phyloP scores from a whole-genome alignment of 1,140 invertebrate species.

The Drosophila burlai region DNA sequence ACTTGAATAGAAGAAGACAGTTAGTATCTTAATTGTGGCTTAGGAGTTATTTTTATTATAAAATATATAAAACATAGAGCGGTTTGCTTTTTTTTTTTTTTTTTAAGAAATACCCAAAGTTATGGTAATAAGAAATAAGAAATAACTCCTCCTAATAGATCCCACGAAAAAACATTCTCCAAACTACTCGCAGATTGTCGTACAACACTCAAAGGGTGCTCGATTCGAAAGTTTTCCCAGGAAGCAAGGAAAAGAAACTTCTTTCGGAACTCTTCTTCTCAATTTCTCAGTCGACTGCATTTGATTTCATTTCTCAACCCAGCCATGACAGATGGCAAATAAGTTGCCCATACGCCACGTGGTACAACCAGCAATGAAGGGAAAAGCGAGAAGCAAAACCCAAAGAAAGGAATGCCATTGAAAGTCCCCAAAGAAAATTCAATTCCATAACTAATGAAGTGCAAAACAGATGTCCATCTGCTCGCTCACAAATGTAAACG shows the following conservation, averaged over 20 bases:
- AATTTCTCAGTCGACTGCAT: constrained; percentile 70
- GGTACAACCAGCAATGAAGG: constrained; percentile 8
- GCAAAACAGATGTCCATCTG: constrained; percentile 75
- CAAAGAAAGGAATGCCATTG: constrained; percentile 9
- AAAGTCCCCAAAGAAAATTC: constrained; percentile 63
- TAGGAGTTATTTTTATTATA: too few relatives aligned
- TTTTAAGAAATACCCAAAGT: neutral
- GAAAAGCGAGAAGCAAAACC: neutral
- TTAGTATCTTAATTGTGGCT: too few relatives aligned
- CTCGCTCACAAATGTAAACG: constrained; percentile 23
- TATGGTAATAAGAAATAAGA: too few relatives aligned
- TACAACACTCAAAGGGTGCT: constrained; percentile 32
- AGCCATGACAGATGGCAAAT: constrained; percentile 71
- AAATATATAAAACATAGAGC: too few relatives aligned
- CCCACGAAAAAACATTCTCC: neutral
- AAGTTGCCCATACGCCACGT: constrained; percentile 66
- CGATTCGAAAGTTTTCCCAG: constrained; percentile 22
- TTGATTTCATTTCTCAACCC: constrained; percentile 65
- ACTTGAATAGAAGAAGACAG: too few relatives aligned
- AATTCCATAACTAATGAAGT: constrained; percentile 80
- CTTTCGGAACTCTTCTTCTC: constrained; percentile 40
- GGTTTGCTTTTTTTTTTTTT: too few relatives aligned
- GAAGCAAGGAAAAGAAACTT: constrained; percentile 33
- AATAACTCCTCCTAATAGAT: neutral
- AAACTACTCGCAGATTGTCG: constrained; percentile 3